These are phyloP conservation scores for Trematocara variabile DNA, from an alignment of 2,113 vertebrate species.

Conservation along the genomic window DNA sequence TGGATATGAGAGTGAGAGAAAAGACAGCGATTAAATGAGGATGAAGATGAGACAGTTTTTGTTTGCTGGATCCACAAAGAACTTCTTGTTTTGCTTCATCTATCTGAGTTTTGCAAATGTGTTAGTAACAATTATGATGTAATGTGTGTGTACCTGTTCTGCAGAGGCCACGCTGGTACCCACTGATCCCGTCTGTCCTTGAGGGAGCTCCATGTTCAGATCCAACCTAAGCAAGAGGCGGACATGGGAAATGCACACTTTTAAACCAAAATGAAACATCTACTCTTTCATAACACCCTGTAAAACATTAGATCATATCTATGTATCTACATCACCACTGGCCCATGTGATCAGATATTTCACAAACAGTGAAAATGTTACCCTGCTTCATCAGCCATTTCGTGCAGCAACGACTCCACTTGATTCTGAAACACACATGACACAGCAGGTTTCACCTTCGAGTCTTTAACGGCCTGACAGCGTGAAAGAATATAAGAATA, in stretches of 20 bases:
- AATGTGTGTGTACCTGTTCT: slow-evolving; percentile 79
- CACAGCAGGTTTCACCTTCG: neutral
- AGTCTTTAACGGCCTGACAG: neutral
- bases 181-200: slow-evolving; percentile 91
- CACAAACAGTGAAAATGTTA: slow-evolving; percentile 45
- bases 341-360: neutral
- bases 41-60: neutral
- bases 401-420: slow-evolving; percentile 86
- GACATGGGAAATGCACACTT: neutral
- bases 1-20: neutral
- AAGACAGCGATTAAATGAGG: neutral
- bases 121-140: neutral
- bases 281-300: neutral
- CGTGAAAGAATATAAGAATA: neutral
- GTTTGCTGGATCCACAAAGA: neutral
- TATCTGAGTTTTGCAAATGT: neutral
- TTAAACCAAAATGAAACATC: neutral
- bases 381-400: slow-evolving; percentile 95
- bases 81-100: neutral
- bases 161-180: slow-evolving; percentile 86
- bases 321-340: neutral
- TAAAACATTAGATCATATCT: neutral
- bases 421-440: slow-evolving; percentile 77
- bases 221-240: slow-evolving; percentile 79
- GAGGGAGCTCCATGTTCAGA: slow-evolving; percentile 95